phyloP scores from a whole-genome alignment of 1,140 invertebrate species.

The fruit fly (Drosophila melanogaster) region DNA sequence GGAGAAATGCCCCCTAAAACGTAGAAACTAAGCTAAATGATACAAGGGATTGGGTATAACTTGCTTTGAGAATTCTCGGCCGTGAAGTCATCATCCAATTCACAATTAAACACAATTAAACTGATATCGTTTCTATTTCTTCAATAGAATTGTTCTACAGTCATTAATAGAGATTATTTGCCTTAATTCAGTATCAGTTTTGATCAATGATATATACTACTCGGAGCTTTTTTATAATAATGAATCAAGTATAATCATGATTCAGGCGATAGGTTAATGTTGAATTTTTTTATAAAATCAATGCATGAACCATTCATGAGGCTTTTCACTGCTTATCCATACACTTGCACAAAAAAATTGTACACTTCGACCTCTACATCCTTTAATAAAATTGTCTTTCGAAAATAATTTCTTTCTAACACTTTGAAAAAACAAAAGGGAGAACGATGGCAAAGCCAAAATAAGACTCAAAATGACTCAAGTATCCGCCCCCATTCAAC shows the following conservation, averaged over 20 bases:
- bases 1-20: constrained; percentile 16
- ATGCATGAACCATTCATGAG: too few species aligned
- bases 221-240: too few species aligned
- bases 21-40: too few species aligned
- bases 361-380: background rate
- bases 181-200: too few species aligned
- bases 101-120: background rate
- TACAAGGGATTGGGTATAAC: too few species aligned
- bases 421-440: constrained; percentile 27
- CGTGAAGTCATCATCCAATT: background rate
- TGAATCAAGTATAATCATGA: too few species aligned
- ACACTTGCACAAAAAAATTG: too few species aligned
- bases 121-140: background rate
- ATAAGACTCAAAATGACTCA: constrained; percentile 64
- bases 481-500: constrained; percentile 4
- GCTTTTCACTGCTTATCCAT: too few species aligned
- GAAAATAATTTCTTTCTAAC: background rate
- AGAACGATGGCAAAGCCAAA: constrained; percentile 34
- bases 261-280: too few species aligned
- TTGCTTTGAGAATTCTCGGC: too few species aligned
- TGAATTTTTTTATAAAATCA: too few species aligned
- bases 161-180: background rate
- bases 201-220: too few species aligned
- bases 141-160: background rate
- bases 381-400: background rate